Evolutionary conservation across 2,113 vertebrate species (phyloP), one percentile per base, ranked within the genome.

Genomic region (Platichthys stellatus): DNA sequence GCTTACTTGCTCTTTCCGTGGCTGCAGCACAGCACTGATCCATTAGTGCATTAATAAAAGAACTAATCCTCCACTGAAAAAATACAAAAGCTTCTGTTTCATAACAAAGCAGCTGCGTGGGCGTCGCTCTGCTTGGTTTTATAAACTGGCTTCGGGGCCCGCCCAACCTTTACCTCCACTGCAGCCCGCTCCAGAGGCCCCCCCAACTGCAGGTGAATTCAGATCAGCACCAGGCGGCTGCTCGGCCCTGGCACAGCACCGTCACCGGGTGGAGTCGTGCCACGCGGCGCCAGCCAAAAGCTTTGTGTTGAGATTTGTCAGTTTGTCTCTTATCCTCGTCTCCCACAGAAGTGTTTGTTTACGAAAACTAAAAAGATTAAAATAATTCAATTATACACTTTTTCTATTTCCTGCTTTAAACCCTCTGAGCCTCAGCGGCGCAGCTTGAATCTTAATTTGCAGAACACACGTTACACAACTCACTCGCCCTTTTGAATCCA

Each of bases 11-110:
- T 85, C 70, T 85, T 86, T 85, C 74, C 49, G 49, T 63, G 69
- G 69, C 45, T 70, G n/a, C 54, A 35, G 64, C 64, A 24, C 54
- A 26, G 64, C 64, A 18, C 76, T 51, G 54, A 84, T 84, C 85
- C 81, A 84, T 87, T 79, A 87, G 78, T 82, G 86, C 70, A 82
- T 90, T 87, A 84, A 84, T 76, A 65, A 86, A 31, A 84, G 64
- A 20, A 6, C 47, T 87, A 80, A 85, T 77, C 80, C 82, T 74
- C 72, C 3, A 1, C 7, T 67, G 49, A 21, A 5, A 18, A 69
- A 84, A 77, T 35, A 0, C 3, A 23, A 23, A 3, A 72, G 61
- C 83, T 76, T 83, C 81, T 58, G 56, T 86, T 82, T 88, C 75
- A 75, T 86, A 84, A 84, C 83, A 73, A 76, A 85, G 72, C 81